phyloP scores from a whole-genome alignment of 2,113 vertebrate species.

The Erinaceus europaeus region DNA sequence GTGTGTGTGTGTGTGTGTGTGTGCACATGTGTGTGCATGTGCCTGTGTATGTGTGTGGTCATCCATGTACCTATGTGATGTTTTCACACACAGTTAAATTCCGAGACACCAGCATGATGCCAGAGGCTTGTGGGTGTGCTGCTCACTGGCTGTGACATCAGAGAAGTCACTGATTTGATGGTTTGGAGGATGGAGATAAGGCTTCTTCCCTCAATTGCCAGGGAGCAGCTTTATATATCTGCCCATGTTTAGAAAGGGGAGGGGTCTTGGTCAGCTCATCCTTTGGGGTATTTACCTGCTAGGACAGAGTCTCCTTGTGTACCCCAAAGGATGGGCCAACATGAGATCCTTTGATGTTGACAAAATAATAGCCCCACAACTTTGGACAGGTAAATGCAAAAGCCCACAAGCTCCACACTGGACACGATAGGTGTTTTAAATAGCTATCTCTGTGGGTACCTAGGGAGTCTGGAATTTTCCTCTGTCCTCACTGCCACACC shows the following conservation, averaged over 20 bases:
- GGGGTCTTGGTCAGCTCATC: background rate
- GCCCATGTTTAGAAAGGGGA: background rate
- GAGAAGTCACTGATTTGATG: background rate
- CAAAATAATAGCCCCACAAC: background rate
- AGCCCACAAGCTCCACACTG: too few species aligned
- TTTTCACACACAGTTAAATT: background rate
- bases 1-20: background rate
- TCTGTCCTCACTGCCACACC: too few species aligned
- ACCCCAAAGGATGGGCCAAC: background rate
- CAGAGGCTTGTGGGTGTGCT: background rate
- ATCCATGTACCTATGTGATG: background rate
- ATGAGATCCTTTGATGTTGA: background rate
- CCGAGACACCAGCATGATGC: slow-evolving; percentile 8
- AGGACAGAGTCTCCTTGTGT: background rate
- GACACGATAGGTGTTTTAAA: too few species aligned
- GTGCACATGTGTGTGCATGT: background rate
- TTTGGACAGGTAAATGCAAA: background rate
- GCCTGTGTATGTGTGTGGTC: background rate
- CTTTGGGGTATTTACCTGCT: background rate
- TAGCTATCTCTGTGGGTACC: background rate
- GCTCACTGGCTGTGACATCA: background rate
- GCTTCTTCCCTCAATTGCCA: background rate
- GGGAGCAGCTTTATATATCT: background rate
- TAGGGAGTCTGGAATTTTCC: background rate
- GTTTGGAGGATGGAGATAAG: background rate